Conservation (phyloP, 2,888 invertebrate genomes). For the Synanthedon andrenaeformis region DNA sequence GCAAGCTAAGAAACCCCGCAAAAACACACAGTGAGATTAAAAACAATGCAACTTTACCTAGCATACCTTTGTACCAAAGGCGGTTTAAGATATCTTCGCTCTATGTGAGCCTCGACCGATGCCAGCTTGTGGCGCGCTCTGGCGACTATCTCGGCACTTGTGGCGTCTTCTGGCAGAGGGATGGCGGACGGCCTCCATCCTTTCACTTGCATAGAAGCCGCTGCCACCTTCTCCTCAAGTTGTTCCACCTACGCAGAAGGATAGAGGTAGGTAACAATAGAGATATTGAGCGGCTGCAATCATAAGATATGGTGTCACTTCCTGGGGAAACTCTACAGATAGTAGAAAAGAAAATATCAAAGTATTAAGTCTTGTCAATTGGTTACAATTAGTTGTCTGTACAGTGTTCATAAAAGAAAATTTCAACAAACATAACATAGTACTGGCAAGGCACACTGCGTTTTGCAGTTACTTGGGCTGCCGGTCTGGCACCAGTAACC, state of each 20-base stretch:
- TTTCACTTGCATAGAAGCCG: conserved; percentile 91
- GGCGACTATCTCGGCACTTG: conserved; percentile 68
- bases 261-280: no score
- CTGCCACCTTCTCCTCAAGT: conserved; percentile 88
- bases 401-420: no score
- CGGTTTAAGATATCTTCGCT: conserved; percentile 92
- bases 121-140: conserved; percentile 79
- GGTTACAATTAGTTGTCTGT: no score
- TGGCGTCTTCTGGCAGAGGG: conserved; percentile 69
- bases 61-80: conserved; percentile 79
- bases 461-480: no score
- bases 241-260: conserved; percentile 75
- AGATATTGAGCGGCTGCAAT: no score
- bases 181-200: conserved; percentile 77
- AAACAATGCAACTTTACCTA: conserved; percentile 35
- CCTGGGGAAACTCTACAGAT: background rate
- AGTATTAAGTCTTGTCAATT: no score
- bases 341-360: background rate
- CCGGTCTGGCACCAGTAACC: no score
- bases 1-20: no score
- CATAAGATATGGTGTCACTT: background rate
- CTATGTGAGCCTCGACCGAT: conserved; percentile 89
- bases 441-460: no score
- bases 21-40: background rate
- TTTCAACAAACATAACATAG: no score